Evolutionary conservation across 1,140 invertebrate species (phyloP), one percentile per base, ranked within the genome.

Genomic region (Cyphomyrmex costatus): DNA sequence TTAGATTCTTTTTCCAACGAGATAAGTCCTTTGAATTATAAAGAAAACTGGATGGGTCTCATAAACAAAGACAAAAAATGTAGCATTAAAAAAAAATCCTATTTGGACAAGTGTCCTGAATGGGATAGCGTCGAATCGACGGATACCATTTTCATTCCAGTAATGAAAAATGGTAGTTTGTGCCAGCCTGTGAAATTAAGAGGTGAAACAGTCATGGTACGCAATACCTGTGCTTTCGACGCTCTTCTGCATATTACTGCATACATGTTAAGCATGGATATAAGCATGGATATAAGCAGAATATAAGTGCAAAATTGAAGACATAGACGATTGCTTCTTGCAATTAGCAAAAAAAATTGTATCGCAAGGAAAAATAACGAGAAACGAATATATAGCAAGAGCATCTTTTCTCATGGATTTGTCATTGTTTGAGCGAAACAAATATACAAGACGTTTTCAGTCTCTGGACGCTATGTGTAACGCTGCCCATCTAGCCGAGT

Each of bases 201-300:
- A 46, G 42, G 42, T 2, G 10, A 46, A 46, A 46, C 12, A 5
- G 12, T 46, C 12, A 46, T 46, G 46, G 12, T 65, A 33, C 58
- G 60, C 0, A 78, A 65, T 49, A 78, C 42, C n/a, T 78, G 76
- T 8, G 76, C 58, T 63, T 78, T 78, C 6, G 58, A 78, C 4
- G 4, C 58, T 4, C 42, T 78, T 3, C 19, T 78, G 0, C 42
- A 63, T 30, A n/a, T 56, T n/a, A 56, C 53, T 6, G 24, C 14
- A 7, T 58, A 78, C 14, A 63, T 49, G 8, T 63, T 78, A 49
- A 24, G 24, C 7, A 49, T 46, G 5, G 2, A 46, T n/a, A n/a
- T n/a, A n/a, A n/a, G n/a, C n/a, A n/a, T n/a, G n/a, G n/a, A n/a
- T n/a, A n/a, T n/a, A n/a, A n/a, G 5, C 5, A 6, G 2, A n/a